Base-by-base conservation (phyloP, 2,113 vertebrate genomes). In the human region DNA sequence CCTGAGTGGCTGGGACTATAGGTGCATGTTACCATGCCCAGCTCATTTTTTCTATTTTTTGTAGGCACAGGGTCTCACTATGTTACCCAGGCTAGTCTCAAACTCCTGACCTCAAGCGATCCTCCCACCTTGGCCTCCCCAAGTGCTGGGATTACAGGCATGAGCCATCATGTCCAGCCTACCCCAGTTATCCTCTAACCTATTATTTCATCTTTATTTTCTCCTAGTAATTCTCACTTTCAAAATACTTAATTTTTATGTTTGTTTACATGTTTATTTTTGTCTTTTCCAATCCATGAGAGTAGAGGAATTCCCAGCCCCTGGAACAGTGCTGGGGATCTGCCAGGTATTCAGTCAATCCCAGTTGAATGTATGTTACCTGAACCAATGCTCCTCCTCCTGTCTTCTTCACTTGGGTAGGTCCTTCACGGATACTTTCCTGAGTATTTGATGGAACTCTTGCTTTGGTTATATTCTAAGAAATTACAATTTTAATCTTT, bases 391-490 rank as follows among this genome's bases (percentile, higher is more conserved):
- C 8, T 4, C 10, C 18, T 72, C 16, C 27, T 59, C 89, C 57
- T 8, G 8, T 45, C 40, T 38, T 86, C n/a, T 27, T 81, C 76
- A 9, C 35, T 59, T 68, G 35, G 32, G 5, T 30, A 43, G n/a
- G 17, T 80, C 75, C 76, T 73, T 96, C 61, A 88, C 75, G 27
- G 48, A 84, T 68, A 38, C 32, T 83, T 78, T 89, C 50, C 72
- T 83, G 59, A 93, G 23, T 83, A 57, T 83, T 88, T 92, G 30
- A 76, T 83, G 61, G 8, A 92, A 89, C 13, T 40, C 66, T 87
- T 97, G 83, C 82, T 96, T 92, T 96, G 14, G 18, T 92, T 95
- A 92, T 87, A 92, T 92, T 94, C 17, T 61, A 79, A 80, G 75
- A 94, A 18, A 43, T 59, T 59, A 64, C 2, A 80, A 16, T 88